Percentiles rank a stretch among this genome's conserved stretches.
Evolutionary conservation across 2,888 invertebrate genomes (phyloP).

Genomic region (Dolomedes plantarius): DNA sequence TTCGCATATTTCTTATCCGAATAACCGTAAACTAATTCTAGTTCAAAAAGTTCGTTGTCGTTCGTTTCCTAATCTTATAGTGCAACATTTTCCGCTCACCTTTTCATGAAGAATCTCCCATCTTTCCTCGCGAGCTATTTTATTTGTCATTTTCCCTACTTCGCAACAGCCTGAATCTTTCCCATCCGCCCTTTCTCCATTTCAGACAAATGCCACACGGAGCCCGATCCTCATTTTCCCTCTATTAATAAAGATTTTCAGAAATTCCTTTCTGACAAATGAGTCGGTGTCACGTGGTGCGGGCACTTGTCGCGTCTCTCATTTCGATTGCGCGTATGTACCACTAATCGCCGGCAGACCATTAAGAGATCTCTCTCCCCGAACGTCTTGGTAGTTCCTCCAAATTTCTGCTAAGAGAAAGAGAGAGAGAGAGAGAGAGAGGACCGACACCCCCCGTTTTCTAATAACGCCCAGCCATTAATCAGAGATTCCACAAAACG

Average conservation of each 20-base stretch:
- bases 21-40: too few relatives aligned
- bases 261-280: slow-evolving; percentile 42
- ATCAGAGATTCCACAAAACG: slow-evolving; percentile 63
- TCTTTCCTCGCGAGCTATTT: too few relatives aligned
- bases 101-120: too few relatives aligned
- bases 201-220: background rate
- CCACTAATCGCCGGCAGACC: slow-evolving; percentile 9
- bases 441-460: slow-evolving; percentile 37
- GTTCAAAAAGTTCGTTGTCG: too few relatives aligned
- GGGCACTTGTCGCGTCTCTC: slow-evolving; percentile 67
- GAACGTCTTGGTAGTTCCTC: slow-evolving; percentile 1
- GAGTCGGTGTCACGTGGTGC: slow-evolving; percentile 49
- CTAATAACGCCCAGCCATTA: slow-evolving; percentile 63
- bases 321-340: slow-evolving; percentile 33
- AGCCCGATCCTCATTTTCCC: slow-evolving; percentile 1
- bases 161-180: background rate
- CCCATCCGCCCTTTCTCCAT: background rate
- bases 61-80: too few relatives aligned
- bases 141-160: background rate
- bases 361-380: slow-evolving; percentile 13
- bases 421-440: background rate
- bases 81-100: too few relatives aligned
- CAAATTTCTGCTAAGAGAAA: background rate
- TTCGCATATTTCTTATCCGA: too few relatives aligned
- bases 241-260: slow-evolving; percentile 16